Base-by-base conservation (phyloP, 2,797 vertebrate species). In the Onychomys arenicola region DNA sequence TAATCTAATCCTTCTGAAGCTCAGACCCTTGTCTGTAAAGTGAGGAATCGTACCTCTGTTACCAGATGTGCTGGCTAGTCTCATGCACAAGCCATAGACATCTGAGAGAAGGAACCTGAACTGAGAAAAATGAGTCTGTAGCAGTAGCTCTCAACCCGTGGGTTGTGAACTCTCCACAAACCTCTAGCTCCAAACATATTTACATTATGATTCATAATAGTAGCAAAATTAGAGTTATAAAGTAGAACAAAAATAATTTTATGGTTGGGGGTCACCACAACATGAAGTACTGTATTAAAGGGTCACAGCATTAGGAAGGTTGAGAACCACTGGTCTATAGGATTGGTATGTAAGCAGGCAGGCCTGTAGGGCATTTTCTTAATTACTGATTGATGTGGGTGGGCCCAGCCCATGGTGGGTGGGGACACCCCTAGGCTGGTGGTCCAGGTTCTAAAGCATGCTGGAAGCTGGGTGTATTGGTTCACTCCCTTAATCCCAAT, bases 1-100 rank as follows among this genome's bases (percentile, higher is more conserved):
- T n/a, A 94, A 84, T 21, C 29, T 89, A 94, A 95, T 84, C 78
- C 76, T 94, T 71, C 32, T 93, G 88, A 96, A 23, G 34, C 73
- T 95, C 43, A 93, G 76, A 90, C 73, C 75, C 69, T 61, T 67
- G 93, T 59, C 65, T 91, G 16, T 88, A 77, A 82, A 93, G 61
- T 75, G 57, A 85, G 46, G 61, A 86, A 67, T 52, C 65, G 65
- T 59, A 81, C 63, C 43, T 16, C 43, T 37, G 40, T 92, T 73
- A 75, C 1, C 14, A 57, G 23, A 46, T 57, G 14, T 65, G 37
- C n/a, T 43, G 59, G 59, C 37, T 63, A 65, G 27, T 17, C 65
- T 65, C 34, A 65, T 23, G 40, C 43, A 46, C 40, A 34, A 49
- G 40, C 40, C 67, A 21, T 67, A 6, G 34, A 9, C 67, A 43